These are phyloP conservation scores for human DNA, from an alignment of 2,113 vertebrate genomes.

Conservation along the genomic window DNA sequence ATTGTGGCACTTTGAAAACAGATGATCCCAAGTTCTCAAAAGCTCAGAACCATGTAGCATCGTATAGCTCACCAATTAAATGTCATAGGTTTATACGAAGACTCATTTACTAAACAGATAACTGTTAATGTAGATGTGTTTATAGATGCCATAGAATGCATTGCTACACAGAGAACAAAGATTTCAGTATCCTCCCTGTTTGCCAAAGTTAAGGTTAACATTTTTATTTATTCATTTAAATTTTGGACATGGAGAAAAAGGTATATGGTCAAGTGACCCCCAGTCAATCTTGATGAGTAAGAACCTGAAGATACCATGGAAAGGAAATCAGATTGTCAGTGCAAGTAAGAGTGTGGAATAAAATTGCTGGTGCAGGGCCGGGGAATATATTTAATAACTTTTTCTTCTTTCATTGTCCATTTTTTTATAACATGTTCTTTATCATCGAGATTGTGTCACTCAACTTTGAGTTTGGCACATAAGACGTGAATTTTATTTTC, in stretches of 20 bases:
- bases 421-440: background rate
- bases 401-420: background rate
- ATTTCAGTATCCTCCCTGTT: background rate
- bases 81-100: background rate
- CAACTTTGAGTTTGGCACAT: background rate
- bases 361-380: background rate
- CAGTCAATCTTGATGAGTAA: background rate
- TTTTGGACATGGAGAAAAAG: background rate
- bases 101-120: background rate
- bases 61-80: background rate
- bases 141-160: background rate
- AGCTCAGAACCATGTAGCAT: background rate
- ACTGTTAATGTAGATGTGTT: background rate
- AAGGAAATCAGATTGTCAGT: background rate
- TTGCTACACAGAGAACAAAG: background rate
- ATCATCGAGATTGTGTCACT: background rate
- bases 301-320: background rate
- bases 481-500: background rate
- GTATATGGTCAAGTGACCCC: background rate
- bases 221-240: background rate
- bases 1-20: background rate
- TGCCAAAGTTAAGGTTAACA: background rate
- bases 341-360: background rate
- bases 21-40: background rate
- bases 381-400: background rate